These are phyloP conservation scores for Aporophyla nigra DNA, from an alignment of 2,888 invertebrate species.

Conservation along the genomic window DNA sequence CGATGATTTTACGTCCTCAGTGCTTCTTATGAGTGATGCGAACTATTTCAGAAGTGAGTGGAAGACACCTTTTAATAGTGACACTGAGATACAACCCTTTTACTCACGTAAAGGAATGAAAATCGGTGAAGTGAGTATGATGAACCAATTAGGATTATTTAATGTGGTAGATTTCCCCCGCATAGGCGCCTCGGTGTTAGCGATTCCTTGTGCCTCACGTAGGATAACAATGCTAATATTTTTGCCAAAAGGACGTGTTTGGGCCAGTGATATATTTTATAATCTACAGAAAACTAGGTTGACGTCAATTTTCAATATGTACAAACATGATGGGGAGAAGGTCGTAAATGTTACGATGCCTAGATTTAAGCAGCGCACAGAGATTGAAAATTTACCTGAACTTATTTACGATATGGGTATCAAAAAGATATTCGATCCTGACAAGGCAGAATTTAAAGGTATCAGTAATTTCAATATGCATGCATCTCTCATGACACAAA, in stretches of 20 bases:
- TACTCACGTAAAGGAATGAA: conserved; percentile 60
- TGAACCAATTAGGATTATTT: conserved; percentile 78
- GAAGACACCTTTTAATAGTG: conserved; percentile 76
- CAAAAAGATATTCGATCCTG: conserved; percentile 78
- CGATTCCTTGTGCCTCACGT: conserved; percentile 73
- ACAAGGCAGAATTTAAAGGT: conserved; percentile 74
- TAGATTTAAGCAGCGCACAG: conserved; percentile 76
- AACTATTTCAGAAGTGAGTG: conserved; percentile 78
- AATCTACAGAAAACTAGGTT: conserved; percentile 74
- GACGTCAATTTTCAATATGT: conserved; percentile 76
- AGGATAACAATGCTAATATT: conserved; percentile 79
- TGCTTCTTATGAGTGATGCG: conserved; percentile 77
- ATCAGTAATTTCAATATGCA: conserved; percentile 77
- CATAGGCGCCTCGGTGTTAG: conserved; percentile 77
- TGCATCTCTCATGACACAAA: conserved; percentile 80
- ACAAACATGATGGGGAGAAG: conserved; percentile 65
- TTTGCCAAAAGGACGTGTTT: conserved; percentile 69
- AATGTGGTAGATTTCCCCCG: conserved; percentile 72
- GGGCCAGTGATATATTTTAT: conserved; percentile 75
- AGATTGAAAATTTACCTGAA: conserved; percentile 78
- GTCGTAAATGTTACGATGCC: conserved; percentile 79
- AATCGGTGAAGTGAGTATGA: conserved; percentile 79
- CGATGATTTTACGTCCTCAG: conserved; percentile 76
- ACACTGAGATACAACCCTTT: conserved; percentile 72
- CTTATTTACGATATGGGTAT: conserved; percentile 83